phyloP scores from a whole-genome alignment of 2,113 vertebrate species.

The Cricetomys ansorgei region DNA sequence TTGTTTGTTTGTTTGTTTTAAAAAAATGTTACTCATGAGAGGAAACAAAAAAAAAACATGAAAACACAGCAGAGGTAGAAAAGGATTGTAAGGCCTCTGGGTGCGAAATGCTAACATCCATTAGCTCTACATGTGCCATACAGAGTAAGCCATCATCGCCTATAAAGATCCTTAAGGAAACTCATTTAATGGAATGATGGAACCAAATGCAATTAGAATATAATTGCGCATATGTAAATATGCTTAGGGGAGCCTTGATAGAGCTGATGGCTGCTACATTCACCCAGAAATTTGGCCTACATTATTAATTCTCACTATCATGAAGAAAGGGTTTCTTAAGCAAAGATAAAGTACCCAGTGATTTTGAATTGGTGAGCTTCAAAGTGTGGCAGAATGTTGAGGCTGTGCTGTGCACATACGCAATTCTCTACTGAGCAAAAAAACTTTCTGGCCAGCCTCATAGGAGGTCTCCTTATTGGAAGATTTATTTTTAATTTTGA shows the following conservation, averaged over 20 bases:
- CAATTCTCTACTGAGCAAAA: slow-evolving; percentile 35
- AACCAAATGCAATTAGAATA: slow-evolving; percentile 69
- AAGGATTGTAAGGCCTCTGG: background rate
- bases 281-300: slow-evolving; percentile 64
- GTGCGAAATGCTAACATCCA: background rate
- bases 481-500: slow-evolving; percentile 87
- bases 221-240: slow-evolving; percentile 73
- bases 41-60: slow-evolving; percentile 6
- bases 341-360: slow-evolving; percentile 65
- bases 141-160: slow-evolving; percentile 10
- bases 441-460: slow-evolving; percentile 71
- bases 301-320: slow-evolving; percentile 67
- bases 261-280: slow-evolving; percentile 31
- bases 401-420: background rate
- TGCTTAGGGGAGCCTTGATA: slow-evolving; percentile 59
- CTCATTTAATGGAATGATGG: slow-evolving; percentile 61
- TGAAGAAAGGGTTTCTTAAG: slow-evolving; percentile 68
- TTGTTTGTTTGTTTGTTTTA: background rate
- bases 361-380: slow-evolving; percentile 61
- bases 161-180: slow-evolving; percentile 42
- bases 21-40: background rate
- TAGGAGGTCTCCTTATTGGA: slow-evolving; percentile 81
- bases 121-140: background rate
- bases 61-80: background rate
- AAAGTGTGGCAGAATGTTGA: slow-evolving; percentile 50